Evolutionary conservation across 2,888 invertebrate species (phyloP).

Genomic region (Ctena decussata): DNA sequence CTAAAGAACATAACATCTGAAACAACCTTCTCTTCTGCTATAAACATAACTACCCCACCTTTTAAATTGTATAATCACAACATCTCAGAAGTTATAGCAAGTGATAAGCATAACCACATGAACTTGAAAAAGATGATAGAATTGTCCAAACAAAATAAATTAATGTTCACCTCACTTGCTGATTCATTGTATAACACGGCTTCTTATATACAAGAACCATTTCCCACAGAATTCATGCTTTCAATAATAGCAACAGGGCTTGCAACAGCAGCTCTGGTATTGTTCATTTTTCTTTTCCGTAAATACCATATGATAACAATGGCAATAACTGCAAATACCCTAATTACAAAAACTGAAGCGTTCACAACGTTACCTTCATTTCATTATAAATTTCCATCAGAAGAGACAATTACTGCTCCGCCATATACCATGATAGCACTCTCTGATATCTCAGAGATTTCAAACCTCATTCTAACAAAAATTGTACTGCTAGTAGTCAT

Average conservation of each 20-base stretch:
- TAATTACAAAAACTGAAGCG: neutral
- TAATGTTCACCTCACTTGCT: conserved; percentile 11
- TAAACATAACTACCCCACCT: conserved; percentile 17
- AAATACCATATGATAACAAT: neutral
- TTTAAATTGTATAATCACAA: conserved; percentile 2
- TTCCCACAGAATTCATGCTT: neutral
- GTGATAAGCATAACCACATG: neutral
- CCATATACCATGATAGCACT: neutral
- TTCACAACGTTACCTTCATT: neutral
- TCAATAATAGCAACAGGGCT: neutral
- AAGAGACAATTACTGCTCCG: neutral
- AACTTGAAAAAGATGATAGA: neutral
- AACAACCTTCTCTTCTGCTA: neutral
- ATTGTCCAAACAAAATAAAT: neutral
- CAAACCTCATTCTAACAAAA: neutral
- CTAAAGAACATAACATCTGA: neutral
- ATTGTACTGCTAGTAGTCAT: neutral
- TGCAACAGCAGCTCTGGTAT: neutral
- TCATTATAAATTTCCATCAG: neutral
- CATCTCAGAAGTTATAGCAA: conserved; percentile 9
- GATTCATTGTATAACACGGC: neutral
- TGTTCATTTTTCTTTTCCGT: neutral
- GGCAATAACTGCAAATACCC: neutral
- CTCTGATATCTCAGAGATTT: neutral
- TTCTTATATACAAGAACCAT: neutral